phyloP scores from a whole-genome alignment of 2,797 vertebrate genomes.

The Sus cebifrons region DNA sequence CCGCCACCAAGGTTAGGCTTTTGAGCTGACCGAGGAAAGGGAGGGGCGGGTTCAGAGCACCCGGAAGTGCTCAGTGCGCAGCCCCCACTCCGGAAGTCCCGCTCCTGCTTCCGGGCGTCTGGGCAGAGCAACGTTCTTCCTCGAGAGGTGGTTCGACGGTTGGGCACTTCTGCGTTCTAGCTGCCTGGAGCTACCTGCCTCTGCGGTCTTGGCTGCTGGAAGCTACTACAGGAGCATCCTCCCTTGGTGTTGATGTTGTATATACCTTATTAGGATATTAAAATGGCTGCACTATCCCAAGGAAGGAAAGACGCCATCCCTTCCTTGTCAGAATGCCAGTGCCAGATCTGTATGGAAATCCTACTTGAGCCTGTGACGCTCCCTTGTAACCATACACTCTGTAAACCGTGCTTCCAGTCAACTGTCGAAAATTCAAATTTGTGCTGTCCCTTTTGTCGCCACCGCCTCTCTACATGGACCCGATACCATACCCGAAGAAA shows the following conservation, averaged over 20 bases:
- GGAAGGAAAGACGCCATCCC: neutral
- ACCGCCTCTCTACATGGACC: constrained; percentile 95
- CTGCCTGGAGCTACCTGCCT: no score
- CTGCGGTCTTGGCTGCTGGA: no score
- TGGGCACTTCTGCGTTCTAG: no score
- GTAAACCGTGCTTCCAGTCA: constrained; percentile 95
- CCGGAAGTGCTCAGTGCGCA: neutral
- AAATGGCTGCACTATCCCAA: constrained; percentile 85
- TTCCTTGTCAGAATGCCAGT: constrained; percentile 93
- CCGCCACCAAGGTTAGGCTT: no score
- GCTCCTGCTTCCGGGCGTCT: neutral
- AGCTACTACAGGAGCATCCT: neutral
- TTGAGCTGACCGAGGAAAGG: neutral
- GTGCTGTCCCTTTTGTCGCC: constrained; percentile 96
- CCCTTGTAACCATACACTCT: constrained; percentile 96
- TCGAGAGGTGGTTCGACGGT: no score
- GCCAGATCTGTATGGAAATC: constrained; percentile 96
- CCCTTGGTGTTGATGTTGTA: constrained; percentile 42
- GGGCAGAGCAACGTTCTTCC: no score
- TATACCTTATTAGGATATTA: constrained; percentile 60
- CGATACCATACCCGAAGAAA: constrained; percentile 92
- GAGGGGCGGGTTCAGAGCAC: neutral
- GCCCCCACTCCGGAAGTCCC: neutral
- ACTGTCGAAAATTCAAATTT: constrained; percentile 95
- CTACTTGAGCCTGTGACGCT: constrained; percentile 96